Evolutionary conservation across 2,797 vertebrate species (phyloP).

Genomic region (Macrochelys suwanniensis): DNA sequence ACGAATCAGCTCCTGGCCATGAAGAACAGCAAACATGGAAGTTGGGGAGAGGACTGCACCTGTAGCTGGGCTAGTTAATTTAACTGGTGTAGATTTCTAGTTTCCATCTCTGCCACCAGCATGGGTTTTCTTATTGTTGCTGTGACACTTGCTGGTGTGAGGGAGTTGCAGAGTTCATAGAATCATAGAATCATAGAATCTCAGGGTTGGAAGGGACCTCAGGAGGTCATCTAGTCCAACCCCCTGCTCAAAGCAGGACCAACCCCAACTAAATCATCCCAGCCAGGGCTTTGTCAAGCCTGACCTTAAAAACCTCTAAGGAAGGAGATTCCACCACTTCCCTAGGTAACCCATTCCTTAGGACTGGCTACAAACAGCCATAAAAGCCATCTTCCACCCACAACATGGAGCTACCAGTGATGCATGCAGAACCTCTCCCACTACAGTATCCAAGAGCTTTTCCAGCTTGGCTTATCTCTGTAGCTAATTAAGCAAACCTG

Average conservation of each 20-base stretch:
- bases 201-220: too few species aligned
- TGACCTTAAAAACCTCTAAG: too few species aligned
- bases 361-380: background rate
- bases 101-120: background rate
- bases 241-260: too few species aligned
- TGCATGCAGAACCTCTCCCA: background rate
- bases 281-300: too few species aligned
- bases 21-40: background rate
- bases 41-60: too few species aligned
- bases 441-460: background rate
- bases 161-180: background rate
- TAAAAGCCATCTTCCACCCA: background rate
- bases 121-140: background rate
- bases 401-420: background rate
- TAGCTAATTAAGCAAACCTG: background rate
- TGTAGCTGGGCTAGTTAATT: background rate
- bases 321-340: too few species aligned
- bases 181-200: too few species aligned
- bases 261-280: too few species aligned
- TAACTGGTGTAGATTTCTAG: background rate
- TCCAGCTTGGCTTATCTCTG: background rate
- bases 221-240: too few species aligned
- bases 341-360: background rate
- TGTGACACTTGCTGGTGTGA: background rate
- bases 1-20: background rate